Evolutionary conservation across 2,113 vertebrate genomes (phyloP), one percentile per base, ranked within the genome.

Genomic region (Eublepharis macularius): DNA sequence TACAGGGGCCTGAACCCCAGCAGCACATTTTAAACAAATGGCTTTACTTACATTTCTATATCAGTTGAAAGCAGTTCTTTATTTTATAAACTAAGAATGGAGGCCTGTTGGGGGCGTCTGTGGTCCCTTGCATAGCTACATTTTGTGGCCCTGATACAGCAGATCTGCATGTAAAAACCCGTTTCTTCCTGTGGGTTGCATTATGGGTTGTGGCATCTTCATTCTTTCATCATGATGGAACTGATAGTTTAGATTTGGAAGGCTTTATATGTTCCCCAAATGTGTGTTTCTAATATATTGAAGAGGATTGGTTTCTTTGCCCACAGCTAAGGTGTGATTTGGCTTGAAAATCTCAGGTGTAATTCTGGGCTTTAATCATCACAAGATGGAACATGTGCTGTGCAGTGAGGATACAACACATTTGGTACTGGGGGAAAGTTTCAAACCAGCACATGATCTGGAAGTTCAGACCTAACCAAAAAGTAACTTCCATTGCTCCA

Each of bases 221-320:
- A 5, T 43, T 87, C 83, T n/a, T n/a, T 80, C 9, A 60, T 63
- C 4, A 70, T 51, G 34, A 45, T 81, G 19, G 1, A 86, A 84
- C 51, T 19, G 51, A 57, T 47, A 78, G 10, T 8, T 86, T 36
- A 43, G 72, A 74, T 74, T 43, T 7, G 72, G 68, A 63, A 16
- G 19, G 0, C 16, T 82, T 91, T 90, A 79, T 77, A 68, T 66
- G 32, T 41, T 84, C 47, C 80, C 13, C 70, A 79, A 19, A 5
- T 41, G 63, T 82, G 36, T 29, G 41, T 32, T 81, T 45, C 2
- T 66, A 21, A 76, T 79, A 47, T 84, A 14, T 84, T 80, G 16
- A 86, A 49, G 34, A 36, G 76, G 39, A 51, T 14, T 26, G 32
- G 47, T 90, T 83, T 86, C 57, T 34, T 72, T 84, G 79, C 76